A percentile compares a stretch with the other conserved stretches of the same genome.
These are phyloP conservation scores for Coregonus suidteri DNA, from an alignment of 2,797 vertebrate genomes.

Conservation along the genomic window DNA sequence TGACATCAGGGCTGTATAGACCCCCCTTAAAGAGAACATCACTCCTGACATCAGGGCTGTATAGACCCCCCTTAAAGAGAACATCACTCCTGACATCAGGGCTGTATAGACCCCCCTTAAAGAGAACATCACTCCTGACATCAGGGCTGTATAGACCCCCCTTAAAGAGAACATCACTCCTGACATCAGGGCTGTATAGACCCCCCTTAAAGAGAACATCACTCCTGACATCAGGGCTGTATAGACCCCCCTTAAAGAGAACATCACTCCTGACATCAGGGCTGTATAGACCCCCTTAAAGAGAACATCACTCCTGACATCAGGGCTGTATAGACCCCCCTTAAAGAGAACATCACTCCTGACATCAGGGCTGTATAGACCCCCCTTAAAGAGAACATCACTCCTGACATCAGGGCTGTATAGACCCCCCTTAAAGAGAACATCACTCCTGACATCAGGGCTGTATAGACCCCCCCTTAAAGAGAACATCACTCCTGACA, in stretches of 20 bases:
- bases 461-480: conserved; percentile 40
- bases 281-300: conserved; percentile 40
- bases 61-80: conserved; percentile 30
- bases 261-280: conserved; percentile 46
- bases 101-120: conserved; percentile 40
- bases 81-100: conserved; percentile 46
- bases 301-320: conserved; percentile 41
- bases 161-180: neutral
- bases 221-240: conserved; percentile 52
- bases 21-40: conserved; percentile 9
- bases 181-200: conserved; percentile 56
- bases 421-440: conserved; percentile 27
- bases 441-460: conserved; percentile 47
- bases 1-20: conserved; percentile 56
- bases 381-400: neutral
- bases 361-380: conserved; percentile 56
- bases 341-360: conserved; percentile 11
- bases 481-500: conserved; percentile 38
- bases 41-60: conserved; percentile 52
- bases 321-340: conserved; percentile 45
- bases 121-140: conserved; percentile 38
- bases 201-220: conserved; percentile 9
- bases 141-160: conserved; percentile 47
- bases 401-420: conserved; percentile 53
- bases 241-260: conserved; percentile 29